Evolutionary conservation across 2,113 vertebrate species (phyloP).

Genomic region (Rhegmatorhina hoffmannsi): DNA sequence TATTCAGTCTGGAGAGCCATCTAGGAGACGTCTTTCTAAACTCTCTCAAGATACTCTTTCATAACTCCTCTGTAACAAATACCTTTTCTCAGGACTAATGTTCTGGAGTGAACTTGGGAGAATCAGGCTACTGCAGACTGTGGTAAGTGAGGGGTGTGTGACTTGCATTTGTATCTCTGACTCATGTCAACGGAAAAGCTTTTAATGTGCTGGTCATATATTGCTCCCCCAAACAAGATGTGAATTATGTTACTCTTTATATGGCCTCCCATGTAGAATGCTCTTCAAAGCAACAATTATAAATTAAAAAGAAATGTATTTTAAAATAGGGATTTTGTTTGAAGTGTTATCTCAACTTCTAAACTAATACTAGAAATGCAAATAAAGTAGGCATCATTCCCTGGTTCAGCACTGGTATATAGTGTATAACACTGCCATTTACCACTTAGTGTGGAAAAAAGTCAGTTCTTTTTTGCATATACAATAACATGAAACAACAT

Average conservation of each 20-base stretch:
- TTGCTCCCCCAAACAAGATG: background rate
- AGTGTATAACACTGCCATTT: background rate
- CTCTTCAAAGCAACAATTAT: background rate
- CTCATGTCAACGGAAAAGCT: background rate
- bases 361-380: background rate
- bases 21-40: background rate
- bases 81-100: background rate
- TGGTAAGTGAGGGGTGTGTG: background rate
- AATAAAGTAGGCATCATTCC: background rate
- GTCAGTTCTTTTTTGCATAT: background rate
- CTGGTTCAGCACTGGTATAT: background rate
- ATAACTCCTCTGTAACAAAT: background rate
- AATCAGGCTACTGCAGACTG: background rate
- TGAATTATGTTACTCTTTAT: background rate
- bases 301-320: background rate
- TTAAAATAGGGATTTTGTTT: background rate
- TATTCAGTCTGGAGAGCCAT: background rate
- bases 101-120: background rate
- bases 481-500: background rate
- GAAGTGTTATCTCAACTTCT: background rate
- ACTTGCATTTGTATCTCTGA: constrained; percentile 5
- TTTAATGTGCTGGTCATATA: background rate
- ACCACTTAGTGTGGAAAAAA: background rate
- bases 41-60: background rate
- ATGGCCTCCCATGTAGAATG: background rate